Evolutionary conservation across 2,888 invertebrate species (phyloP).

Genomic region (Neria commutata): DNA sequence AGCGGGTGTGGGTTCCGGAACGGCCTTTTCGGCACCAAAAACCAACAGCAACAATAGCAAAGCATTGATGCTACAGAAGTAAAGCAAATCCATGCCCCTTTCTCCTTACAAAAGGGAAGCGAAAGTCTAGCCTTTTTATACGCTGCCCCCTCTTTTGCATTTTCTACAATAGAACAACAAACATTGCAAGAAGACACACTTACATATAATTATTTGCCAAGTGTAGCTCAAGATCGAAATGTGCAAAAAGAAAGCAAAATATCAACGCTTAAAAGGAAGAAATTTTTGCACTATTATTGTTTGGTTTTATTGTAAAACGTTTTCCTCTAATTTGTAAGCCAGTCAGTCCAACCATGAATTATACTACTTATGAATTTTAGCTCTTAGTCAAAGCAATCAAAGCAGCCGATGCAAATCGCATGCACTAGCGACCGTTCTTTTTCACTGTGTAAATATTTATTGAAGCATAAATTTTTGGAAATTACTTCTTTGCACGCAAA

Average conservation of each 20-base stretch:
- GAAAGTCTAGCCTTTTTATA: background rate
- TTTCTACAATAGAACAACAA: background rate
- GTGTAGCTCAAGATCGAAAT: background rate
- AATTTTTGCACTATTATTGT: slow-evolving; percentile 7
- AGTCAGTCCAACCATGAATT: background rate
- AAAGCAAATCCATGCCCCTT: background rate
- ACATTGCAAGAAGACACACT: background rate
- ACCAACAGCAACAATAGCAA: background rate
- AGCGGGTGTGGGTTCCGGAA: background rate
- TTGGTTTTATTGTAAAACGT: background rate
- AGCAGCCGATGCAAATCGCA: background rate
- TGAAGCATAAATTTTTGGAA: background rate
- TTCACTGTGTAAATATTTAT: slow-evolving; percentile 26
- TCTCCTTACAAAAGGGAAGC: background rate
- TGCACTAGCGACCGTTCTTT: background rate
- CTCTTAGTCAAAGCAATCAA: background rate
- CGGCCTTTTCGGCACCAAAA: background rate
- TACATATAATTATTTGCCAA: background rate
- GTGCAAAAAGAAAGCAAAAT: slow-evolving; percentile 3
- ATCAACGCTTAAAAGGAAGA: too few relatives aligned
- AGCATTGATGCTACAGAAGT: background rate
- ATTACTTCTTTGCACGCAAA: background rate
- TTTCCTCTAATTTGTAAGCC: background rate
- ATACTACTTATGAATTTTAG: slow-evolving; percentile 4
- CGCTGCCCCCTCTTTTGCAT: background rate